Evolutionary conservation across 2,888 invertebrate genomes (phyloP), one percentile per base, ranked within the genome.

Genomic region (Amphipyra tragopoginis): DNA sequence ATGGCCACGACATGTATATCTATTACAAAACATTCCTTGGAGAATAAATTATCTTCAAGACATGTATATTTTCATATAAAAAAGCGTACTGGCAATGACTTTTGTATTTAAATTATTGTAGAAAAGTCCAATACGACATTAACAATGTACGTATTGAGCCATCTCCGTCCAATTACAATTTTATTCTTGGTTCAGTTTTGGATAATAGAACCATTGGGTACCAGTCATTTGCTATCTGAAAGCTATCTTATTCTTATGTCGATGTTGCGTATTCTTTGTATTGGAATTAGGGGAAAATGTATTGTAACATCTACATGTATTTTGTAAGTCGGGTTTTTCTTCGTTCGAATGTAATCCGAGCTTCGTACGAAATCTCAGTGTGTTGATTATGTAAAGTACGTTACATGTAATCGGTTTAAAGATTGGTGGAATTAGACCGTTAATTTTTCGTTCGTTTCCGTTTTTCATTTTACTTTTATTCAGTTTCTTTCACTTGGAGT

Each of bases 361-460:
- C 10, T 61, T 14, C n/a, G 14, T 14, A 61, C 33, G 5, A 14
- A 61, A 62, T 51, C 21, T 21, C 10, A 42, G 15, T 39, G 15
- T 58, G 29, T 65, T 52, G 39, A 39, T 62, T 51, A 14, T 42
- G 38, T 43, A 21, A 47, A 62, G 33, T 52, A 47, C 26, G 29
- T 15, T 48, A 39, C 9, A 39, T 33, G 33, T 61, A 48, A 65
- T 70, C 51, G 38, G 42, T 51, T 60, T 51, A 60, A 60, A 68
- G 36, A 47, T 60, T 58, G 40, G 21, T 3, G 3, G 21, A 21
- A 21, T 21, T 21, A 21, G 21, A 21, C 3, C 2, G 21, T 21
- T 21, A 21, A 21, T 21, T 21, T 21, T 21, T 21, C 21, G 21
- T 21, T 21, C 3, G 3, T 21, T 21, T 21, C 21, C 21, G 21